A percentile compares a stretch with the other conserved stretches of the same genome.
Evolutionary conservation across 2,888 invertebrate species (phyloP).

Genomic region (Corbicula japonica): DNA sequence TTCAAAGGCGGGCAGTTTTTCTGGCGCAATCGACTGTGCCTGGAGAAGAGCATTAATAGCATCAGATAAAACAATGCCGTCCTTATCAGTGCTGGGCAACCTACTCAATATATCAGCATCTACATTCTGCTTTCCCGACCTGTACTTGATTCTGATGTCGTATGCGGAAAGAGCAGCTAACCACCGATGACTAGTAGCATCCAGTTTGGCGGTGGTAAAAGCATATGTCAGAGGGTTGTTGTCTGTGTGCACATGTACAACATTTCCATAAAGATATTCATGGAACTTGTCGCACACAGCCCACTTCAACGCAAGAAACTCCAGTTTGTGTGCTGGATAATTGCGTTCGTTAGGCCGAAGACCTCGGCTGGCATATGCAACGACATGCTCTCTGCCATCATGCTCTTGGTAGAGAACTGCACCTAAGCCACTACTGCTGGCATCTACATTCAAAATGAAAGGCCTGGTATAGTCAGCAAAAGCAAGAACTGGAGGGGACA

Average conservation of each 20-base stretch:
- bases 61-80: no score
- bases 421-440: slow-evolving; percentile 22
- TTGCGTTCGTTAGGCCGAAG: slow-evolving; percentile 11
- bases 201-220: slow-evolving; percentile 16
- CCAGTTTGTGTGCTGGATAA: slow-evolving; percentile 6
- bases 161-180: no score
- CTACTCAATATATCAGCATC: no score
- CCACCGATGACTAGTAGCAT: slow-evolving; percentile 8
- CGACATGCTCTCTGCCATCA: not conserved
- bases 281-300: slow-evolving; percentile 9
- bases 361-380: slow-evolving; percentile 22
- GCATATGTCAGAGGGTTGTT: not conserved
- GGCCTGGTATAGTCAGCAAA: slow-evolving; percentile 51
- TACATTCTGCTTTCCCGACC: no score
- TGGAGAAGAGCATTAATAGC: no score
- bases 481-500: slow-evolving; percentile 40
- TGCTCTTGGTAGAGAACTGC: slow-evolving; percentile 24
- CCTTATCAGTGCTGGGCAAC: no score
- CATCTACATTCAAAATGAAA: slow-evolving; percentile 42
- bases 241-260: no score
- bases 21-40: no score
- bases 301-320: slow-evolving; percentile 26
- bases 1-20: slow-evolving; percentile 1
- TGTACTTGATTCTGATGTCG: no score
- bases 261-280: slow-evolving; percentile 13